Conservation (phyloP, 2,888 invertebrate genomes). For the Caenorhabditis sp. region DNA sequence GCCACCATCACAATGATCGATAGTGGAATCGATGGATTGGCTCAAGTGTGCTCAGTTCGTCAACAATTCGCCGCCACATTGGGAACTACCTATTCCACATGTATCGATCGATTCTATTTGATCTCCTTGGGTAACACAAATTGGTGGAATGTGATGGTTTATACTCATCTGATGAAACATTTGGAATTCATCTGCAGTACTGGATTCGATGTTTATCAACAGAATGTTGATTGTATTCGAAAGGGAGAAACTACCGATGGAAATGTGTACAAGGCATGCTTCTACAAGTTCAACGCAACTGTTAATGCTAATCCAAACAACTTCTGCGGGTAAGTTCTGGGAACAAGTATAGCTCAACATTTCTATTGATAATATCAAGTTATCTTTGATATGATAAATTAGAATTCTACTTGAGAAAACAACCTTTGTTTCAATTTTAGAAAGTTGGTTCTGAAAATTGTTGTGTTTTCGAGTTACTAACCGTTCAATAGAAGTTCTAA, state of each 20-base stretch:
- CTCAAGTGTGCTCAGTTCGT: constrained; percentile 36
- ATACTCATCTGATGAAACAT: constrained; percentile 51
- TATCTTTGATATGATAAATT: too few relatives aligned
- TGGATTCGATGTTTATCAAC: constrained; percentile 46
- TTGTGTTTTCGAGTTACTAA: background rate
- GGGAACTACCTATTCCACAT: constrained; percentile 35
- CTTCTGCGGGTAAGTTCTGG: constrained; percentile 25
- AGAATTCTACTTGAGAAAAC: too few relatives aligned
- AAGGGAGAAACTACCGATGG: constrained; percentile 39
- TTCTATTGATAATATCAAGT: too few relatives aligned
- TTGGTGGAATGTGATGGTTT: constrained; percentile 44
- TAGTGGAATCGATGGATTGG: constrained; percentile 36
- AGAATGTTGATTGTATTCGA: constrained; percentile 40
- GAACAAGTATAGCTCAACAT: too few relatives aligned
- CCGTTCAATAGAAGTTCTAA: too few relatives aligned
- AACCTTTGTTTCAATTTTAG: too few relatives aligned
- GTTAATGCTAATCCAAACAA: constrained; percentile 43
- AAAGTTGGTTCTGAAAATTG: too few relatives aligned
- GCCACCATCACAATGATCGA: constrained; percentile 31
- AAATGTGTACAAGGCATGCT: constrained; percentile 37
- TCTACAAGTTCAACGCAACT: constrained; percentile 42
- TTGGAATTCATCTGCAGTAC: constrained; percentile 52
- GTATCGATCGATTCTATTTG: constrained; percentile 48
- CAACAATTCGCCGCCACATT: constrained; percentile 45
- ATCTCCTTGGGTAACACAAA: constrained; percentile 37